Base-by-base conservation (phyloP, 2,797 vertebrate genomes). In the Poeciliopsis presidionis region DNA sequence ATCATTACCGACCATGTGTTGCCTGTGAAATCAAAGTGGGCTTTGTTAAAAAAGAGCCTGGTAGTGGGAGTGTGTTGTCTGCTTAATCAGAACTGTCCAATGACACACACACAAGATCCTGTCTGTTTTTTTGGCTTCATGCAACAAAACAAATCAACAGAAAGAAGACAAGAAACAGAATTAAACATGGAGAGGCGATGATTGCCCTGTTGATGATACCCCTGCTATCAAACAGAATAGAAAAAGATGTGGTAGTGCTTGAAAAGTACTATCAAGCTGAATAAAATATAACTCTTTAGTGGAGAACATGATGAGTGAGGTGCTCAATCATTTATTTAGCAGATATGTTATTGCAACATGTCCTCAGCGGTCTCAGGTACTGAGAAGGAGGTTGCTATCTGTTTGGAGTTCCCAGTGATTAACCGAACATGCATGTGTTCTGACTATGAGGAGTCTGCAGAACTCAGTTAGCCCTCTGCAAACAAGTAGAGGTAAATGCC, bases 1-100 rank as follows among this genome's bases (percentile, higher is more conserved):
- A 90, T 94, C 91, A 92, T 93, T 92, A 94, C 75, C 7, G 28
- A 81, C 89, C 77, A 85, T 65, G 79, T 79, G 82, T 86, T 91
- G 88, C 87, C 86, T 82, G 86, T 81, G 82, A 78, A 92, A 93
- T 92, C 90, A 92, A 93, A 93, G 92, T 41, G 76, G 14, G 74
- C 87, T 90, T 92, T 93, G 88, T 91, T 87, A 80, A 81, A 69
- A 80, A 80, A 80, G 72, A 77, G 77, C 25, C 45, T 39, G 65
- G 59, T 53, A 77, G 72, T 74, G 72, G 79, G 74, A 79, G 82
- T 76, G 69, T 61, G 83, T 75, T 51, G 73, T 87, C 74, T 78
- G 88, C 80, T 76, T 80, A 72, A 55, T 69, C 72, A 41, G 61
- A 83, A 84, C 63, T 16, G 5, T 47, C 75, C 53, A 16, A 16